phyloP scores from a whole-genome alignment of 2,113 vertebrate species.

The Microcebus lehilahytsara region DNA sequence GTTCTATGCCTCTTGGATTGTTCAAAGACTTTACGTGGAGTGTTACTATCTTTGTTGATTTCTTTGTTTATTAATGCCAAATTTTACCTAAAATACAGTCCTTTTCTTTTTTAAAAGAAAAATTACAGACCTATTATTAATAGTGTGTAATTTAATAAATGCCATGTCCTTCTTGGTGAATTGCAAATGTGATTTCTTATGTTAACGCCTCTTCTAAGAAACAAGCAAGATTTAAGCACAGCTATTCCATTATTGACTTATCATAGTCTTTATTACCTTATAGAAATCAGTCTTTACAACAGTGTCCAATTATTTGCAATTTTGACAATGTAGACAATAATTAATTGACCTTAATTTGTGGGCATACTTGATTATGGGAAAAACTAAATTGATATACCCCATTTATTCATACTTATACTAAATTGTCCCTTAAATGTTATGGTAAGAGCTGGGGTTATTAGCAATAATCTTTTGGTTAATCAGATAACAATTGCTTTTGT shows the following conservation, averaged over 20 bases:
- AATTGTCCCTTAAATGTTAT: not conserved
- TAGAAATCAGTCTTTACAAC: not conserved
- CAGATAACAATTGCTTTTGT: not conserved
- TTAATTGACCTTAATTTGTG: not conserved
- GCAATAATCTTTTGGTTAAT: not conserved
- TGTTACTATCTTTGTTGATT: not conserved
- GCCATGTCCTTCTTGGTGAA: not conserved
- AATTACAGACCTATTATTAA: not conserved
- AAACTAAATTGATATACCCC: not conserved
- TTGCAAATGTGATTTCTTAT: conserved; percentile 23
- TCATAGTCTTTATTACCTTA: not conserved
- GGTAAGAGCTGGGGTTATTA: not conserved
- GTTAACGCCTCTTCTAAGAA: not conserved
- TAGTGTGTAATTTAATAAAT: not conserved
- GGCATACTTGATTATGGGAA: not conserved
- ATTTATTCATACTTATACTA: not conserved
- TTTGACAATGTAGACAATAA: not conserved
- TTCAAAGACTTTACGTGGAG: not conserved
- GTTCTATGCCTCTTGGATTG: not conserved
- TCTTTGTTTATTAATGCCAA: not conserved
- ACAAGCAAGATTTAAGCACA: not conserved
- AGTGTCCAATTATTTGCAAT: not conserved
- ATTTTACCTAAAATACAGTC: not conserved
- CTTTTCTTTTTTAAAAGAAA: conserved; percentile 22
- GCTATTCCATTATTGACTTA: not conserved